Base-by-base conservation (phyloP, 2,888 invertebrate species). In the Lasioglossum vierecki region DNA sequence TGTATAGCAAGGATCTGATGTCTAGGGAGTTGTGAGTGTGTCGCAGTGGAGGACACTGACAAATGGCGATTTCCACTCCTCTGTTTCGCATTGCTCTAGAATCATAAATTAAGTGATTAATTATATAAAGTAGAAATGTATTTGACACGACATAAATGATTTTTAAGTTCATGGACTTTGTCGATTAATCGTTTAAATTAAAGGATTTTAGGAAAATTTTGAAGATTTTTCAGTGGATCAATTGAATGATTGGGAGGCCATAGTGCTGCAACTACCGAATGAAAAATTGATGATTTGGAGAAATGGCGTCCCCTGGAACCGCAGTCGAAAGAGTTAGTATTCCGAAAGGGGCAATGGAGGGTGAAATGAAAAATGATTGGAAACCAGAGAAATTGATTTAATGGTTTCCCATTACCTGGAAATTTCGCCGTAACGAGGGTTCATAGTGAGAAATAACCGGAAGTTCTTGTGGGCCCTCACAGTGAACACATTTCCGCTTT, bases 41-140 rank as follows among this genome's bases (percentile, higher is more conserved):
- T 76, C 94, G 89, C 74, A 95, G 94, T 9, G 91, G 92, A 22
- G 94, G 30, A 30, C 30, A 93, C 71, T 94, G 94, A 30, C 95
- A 93, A 80, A 98, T 93, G 93, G 95, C 98, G 91, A 99, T 97
- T 96, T 99, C 99, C 0, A 99, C 97, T 4, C 99, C 99, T 92
- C 99, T 96, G 95, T 99, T 99, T 84, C 99, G 96, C 99, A 99
- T 99, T 0, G 99, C 99, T 91, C 98, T 97, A 93, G 79, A 89
- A 78, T 15, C 44, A 22, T 15, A 1, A 15, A 15, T 63, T 15
- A 30, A 30, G 13, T 26, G 13, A n/a, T n/a, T n/a, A n/a, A 53
- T 22, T 22, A 53, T 53, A n/a, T 53, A 0, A 8, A 53, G 6
- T 53, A 53, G 4, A 46, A 53, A 53, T 53, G 22, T 22, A 53